Conservation (phyloP, 1,140 invertebrate genomes). For the Drosophila takahashii region DNA sequence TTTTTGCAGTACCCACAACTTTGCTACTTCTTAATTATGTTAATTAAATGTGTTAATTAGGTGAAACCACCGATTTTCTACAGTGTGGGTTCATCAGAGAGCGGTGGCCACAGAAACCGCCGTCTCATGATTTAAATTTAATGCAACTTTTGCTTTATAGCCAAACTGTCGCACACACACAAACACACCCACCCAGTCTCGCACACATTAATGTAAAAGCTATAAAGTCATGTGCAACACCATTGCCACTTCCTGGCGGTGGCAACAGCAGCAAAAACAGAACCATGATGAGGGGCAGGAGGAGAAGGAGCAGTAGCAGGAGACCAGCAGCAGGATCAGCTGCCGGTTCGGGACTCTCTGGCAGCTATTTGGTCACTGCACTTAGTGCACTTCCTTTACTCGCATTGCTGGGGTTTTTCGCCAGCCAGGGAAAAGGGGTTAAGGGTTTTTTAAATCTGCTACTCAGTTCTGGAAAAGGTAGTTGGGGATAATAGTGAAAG, state of each 20-base stretch:
- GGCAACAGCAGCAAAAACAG: constrained; percentile 21
- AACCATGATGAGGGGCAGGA: constrained; percentile 14
- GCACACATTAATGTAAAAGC: constrained; percentile 53
- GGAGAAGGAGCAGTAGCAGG: constrained; percentile 9
- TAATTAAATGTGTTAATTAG: no score
- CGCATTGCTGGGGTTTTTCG: constrained; percentile 60
- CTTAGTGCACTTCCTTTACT: constrained; percentile 74
- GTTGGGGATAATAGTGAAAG: background rate
- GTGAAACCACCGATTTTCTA: background rate
- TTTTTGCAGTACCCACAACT: background rate
- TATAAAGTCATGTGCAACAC: constrained; percentile 78
- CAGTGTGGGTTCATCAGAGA: constrained; percentile 25
- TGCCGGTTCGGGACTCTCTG: constrained; percentile 44
- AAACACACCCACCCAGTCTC: constrained; percentile 1
- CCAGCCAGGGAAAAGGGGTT: constrained; percentile 27
- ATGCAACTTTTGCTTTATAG: constrained; percentile 66
- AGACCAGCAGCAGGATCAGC: constrained; percentile 19
- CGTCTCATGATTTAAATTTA: constrained; percentile 77
- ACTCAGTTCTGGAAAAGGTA: constrained; percentile 1
- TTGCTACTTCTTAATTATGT: no score
- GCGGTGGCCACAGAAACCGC: constrained; percentile 57
- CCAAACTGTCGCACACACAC: constrained; percentile 51
- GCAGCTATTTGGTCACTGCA: constrained; percentile 77
- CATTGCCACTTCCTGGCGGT: constrained; percentile 61
- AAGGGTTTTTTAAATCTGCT: constrained; percentile 30